Evolutionary conservation across 2,113 vertebrate species (phyloP).

Genomic region (Centropus unirufus): DNA sequence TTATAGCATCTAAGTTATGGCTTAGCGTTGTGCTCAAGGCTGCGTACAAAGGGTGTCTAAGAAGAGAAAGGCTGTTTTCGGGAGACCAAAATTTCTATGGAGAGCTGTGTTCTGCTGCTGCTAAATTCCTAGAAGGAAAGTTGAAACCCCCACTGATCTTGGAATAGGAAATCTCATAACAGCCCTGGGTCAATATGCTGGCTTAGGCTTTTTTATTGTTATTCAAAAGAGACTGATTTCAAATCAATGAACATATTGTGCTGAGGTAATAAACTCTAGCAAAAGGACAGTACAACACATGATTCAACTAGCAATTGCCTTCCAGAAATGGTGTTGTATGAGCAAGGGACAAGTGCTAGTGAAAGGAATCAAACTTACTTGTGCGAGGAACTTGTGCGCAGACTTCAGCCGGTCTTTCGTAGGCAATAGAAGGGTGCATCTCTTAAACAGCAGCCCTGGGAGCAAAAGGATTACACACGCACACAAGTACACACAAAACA

Average conservation of each 20-base stretch:
- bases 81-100: not conserved
- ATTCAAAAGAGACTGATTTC: not conserved
- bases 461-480: not conserved
- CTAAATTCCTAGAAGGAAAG: not conserved
- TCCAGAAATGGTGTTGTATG: accelerated
- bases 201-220: not conserved
- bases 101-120: not conserved
- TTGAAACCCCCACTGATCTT: not conserved
- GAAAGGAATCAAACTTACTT: constrained; percentile 73
- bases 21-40: not conserved
- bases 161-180: not conserved
- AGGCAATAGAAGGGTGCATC: constrained; percentile 87
- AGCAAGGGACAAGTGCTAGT: accelerated
- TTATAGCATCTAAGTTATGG: accelerated
- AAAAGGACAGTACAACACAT: not conserved
- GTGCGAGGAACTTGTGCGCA: constrained; percentile 78
- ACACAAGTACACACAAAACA: no score
- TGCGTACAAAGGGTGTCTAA: not conserved
- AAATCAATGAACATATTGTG: not conserved
- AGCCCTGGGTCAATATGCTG: not conserved
- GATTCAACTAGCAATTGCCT: accelerated
- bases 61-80: not conserved
- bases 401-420: constrained; percentile 90
- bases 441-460: constrained; percentile 88
- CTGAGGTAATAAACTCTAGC: not conserved